Base-by-base conservation (phyloP, 2,888 invertebrate genomes). In the Trachelus tabidus region DNA sequence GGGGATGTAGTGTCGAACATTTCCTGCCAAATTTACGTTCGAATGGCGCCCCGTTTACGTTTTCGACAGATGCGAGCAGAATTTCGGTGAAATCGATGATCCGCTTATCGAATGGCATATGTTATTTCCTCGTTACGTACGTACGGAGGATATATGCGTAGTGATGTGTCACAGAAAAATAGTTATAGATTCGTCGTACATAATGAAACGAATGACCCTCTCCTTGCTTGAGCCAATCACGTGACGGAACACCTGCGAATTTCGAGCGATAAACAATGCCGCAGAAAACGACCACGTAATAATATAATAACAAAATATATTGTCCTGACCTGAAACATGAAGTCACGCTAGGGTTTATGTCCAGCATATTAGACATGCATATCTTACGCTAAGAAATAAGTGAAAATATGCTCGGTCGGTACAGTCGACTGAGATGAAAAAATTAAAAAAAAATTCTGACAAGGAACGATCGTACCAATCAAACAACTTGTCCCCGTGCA, bases 281-380 rank as follows among this genome's bases (percentile, higher is more conserved):
- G 34, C 71, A 34, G 31, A 12, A 33, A 74, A 15, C 79, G 69
- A 73, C 79, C 73, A 69, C 80, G 84, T 89, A 89, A 90, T 88
- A 88, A 88, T 88, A 88, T 87, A 89, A 89, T 88, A 86, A 85
- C 85, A 82, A 89, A 90, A 89, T 89, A 89, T 90, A 90, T 89
- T 86, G 89, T 89, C 84, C 81, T 89, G 89, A 89, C 90, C 89
- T 89, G 88, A 82, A 89, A 89, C 85, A 85, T 85, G 85, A 83
- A 90, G 90, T 90, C 90, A 90, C 90, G 90, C 90, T 83, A 89
- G 83, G 80, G 80, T 84, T 84, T 86, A 80, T 85, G 84, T 87
- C 85, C 85, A 83, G 81, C 82, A 84, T 85, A 88, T 87, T 86
- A 84, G 86, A 83, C 86, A 84, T 83, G 83, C 85, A 83, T 83